Base-by-base conservation (phyloP, 2,797 vertebrate genomes). In the Phyllotis vaccarum region DNA sequence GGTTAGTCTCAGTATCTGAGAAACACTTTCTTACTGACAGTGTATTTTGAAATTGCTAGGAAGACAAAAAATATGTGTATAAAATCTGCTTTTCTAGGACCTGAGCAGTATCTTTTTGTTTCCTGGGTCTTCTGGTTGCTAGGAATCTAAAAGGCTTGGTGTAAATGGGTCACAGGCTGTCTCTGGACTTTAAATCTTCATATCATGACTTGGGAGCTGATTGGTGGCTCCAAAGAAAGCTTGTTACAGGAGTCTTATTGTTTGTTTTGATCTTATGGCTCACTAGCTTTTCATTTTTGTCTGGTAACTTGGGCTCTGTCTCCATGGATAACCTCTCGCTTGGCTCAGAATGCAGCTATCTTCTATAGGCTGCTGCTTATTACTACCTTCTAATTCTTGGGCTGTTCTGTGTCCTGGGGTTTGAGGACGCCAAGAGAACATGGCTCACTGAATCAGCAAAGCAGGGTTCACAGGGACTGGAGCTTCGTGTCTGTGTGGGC, bases 21-120 rank as follows among this genome's bases (percentile, higher is more conserved):
- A 96, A 95, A 95, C 60, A 95, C 29, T 95, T 96, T 97, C 86
- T 64, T 87, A 94, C 89, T 93, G 94, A 97, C 92, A 94, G 83
- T 87, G 43, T 75, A 81, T 96, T 96, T 96, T 96, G 91, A 97
- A 94, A 94, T 87, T 93, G 86, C 86, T 86, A 91, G 88, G 93
- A 93, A 64, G 91, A 82, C 78, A 94, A 94, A 94, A 91, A 89
- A 92, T 95, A 89, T 86, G 87, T 40, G 0, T 83, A 94, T 92
- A 95, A 89, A 95, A 95, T 89, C 86, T 81, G 80, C 34, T 83
- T 94, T 86, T 54, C 85, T 91, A 27, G 80, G 89, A 97, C 70
- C 56, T 46, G 24, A 89, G 80, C 75, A 91, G 80, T 91, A 66
- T 80, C 79, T 72, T 64, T 93, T 86, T 91, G 86, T 94, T 97